Evolutionary conservation across 64 coral and sea anemone species (phyloP).

Genomic region (Montipora efflorescens): DNA sequence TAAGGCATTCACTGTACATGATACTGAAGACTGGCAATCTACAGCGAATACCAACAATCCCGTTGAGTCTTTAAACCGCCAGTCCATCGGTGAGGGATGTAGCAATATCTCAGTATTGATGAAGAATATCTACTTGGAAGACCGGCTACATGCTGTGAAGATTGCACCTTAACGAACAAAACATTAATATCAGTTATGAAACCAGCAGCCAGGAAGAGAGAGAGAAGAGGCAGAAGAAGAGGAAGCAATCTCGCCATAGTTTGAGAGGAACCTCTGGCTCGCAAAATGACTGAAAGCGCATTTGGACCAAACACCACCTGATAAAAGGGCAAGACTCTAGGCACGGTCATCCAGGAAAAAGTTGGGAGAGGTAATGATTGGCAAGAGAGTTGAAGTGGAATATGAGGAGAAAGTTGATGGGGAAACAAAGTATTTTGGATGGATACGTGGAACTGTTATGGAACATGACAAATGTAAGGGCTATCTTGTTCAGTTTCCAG

Average conservation of each 20-base stretch:
- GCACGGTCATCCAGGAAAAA: not conserved
- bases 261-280: not conserved
- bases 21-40: slow-evolving; percentile 27
- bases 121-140: slow-evolving; percentile 34
- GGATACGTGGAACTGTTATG: slow-evolving; percentile 22
- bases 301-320: slow-evolving; percentile 34
- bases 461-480: slow-evolving; percentile 52
- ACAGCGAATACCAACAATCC: slow-evolving; percentile 32
- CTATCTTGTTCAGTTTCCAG: slow-evolving; percentile 49
- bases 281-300: not conserved
- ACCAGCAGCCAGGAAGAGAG: not conserved
- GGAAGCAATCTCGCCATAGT: not conserved
- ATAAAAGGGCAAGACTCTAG: not conserved
- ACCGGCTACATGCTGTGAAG: slow-evolving; percentile 28
- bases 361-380: slow-evolving; percentile 17
- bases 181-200: slow-evolving; percentile 24
- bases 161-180: slow-evolving; percentile 1
- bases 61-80: slow-evolving; percentile 13
- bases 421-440: slow-evolving; percentile 34
- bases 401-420: slow-evolving; percentile 27
- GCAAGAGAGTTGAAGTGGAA: slow-evolving; percentile 38
- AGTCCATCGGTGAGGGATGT: slow-evolving; percentile 31
- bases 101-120: slow-evolving; percentile 32
- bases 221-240: not conserved
- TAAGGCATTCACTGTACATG: slow-evolving; percentile 2